phyloP scores from a whole-genome alignment of 92 coral and sea anemone genomes.

The Paragorgia papillata region DNA sequence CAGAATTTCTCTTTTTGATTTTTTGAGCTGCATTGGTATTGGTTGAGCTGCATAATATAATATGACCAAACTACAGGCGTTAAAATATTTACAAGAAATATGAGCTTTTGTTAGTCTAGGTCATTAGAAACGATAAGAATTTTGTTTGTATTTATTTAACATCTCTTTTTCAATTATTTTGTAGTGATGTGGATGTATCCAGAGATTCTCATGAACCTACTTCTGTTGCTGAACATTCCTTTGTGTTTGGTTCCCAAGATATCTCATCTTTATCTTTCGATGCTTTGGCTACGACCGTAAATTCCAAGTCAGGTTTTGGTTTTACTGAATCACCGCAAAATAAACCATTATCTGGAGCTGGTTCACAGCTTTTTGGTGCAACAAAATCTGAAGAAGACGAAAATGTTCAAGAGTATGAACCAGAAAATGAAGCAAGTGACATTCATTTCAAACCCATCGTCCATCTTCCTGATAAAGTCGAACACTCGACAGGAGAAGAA shows the following conservation, averaged over 20 bases:
- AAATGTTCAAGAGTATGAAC: conserved; percentile 59
- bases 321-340: conserved; percentile 48
- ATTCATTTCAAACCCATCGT: conserved; percentile 82
- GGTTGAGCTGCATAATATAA: no score
- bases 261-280: conserved; percentile 72
- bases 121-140: no score
- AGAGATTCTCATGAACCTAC: not conserved
- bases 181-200: not conserved
- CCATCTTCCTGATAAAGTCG: conserved; percentile 80
- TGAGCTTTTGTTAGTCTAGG: no score
- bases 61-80: no score
- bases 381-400: not conserved
- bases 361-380: conserved; percentile 30
- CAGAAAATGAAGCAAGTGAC: conserved; percentile 49
- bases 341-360: conserved; percentile 64
- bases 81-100: no score
- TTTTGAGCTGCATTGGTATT: no score
- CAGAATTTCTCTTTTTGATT: no score
- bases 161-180: not conserved
- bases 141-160: no score
- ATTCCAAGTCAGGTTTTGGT: conserved; percentile 50
- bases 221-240: conserved; percentile 26
- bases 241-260: conserved; percentile 80
- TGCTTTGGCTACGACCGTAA: conserved; percentile 55
- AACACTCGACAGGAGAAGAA: conserved; percentile 85